Evolutionary conservation across 2,888 invertebrate species (phyloP), one percentile per base, ranked within the genome.

Genomic region (Daptonema setosum): DNA sequence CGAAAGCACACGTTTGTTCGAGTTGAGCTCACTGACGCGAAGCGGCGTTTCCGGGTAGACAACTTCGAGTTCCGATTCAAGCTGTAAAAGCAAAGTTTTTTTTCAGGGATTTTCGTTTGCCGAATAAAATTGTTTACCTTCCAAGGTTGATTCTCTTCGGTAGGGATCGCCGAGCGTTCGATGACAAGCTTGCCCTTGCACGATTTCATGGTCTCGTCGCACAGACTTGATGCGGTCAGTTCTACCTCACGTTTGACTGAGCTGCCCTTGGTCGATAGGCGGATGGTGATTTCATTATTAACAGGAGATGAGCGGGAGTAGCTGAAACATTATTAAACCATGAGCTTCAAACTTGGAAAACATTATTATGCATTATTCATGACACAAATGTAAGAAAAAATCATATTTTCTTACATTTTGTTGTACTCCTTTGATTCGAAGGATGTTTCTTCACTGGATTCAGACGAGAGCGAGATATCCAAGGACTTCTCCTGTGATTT

Each of bases 1-100:
- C 22, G 17, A 8, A 3, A 45, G 8, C 11, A 5, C 17, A 17
- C 26, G 3, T 20, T 28, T 28, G 30, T 52, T 30, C 17, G 17
- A 29, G 28, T 17, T n/a, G 20, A 58, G 24, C 17, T 53, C 50
- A 26, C 5, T 41, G 30, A 48, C 5, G 17, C 3, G 5, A 30
- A 22, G 22, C 20, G 58, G 56, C n/a, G 43, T 41, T 28, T 56
- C 20, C 17, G 58, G 58, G 22, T 41, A 54, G 26, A 54, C 43
- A 11, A 26, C 22, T 25, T 56, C 54, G 30, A 29, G 25, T 29
- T 58, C 48, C 30, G 51, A 2, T 35, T 51, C 51, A 5, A 56
- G 14, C 55, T 57, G 35, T 35, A 17, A 17, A 55, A 56, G 25
- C 3, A 25, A 56, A 26, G 25, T n/a, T 11, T n/a, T n/a, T n/a